Evolutionary conservation across 2,113 vertebrate species (phyloP), one percentile per base, ranked within the genome.

Genomic region (Otolemur garnettii): DNA sequence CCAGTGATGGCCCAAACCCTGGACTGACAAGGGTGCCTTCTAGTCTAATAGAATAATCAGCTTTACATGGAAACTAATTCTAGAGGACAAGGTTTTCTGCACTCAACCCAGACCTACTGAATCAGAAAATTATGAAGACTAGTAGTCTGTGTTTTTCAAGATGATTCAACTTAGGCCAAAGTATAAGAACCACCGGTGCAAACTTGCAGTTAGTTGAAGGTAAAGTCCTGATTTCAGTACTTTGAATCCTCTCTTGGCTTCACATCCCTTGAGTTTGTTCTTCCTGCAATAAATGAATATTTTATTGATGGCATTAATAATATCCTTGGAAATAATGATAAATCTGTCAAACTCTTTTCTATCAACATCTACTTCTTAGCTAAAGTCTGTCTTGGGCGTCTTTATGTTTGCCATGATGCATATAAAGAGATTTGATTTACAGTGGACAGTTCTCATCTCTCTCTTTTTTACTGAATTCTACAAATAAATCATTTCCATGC

Each of bases 401-500:
- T 19, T 62, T 78, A 42, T 7, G 21, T 30, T 91, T 35, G 50
- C 18, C 15, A 0, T 15, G 9, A 86, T 89, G 19, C 33, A 59
- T 28, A 87, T 19, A 42, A 78, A 72, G 2, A 64, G 59, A 57
- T 85, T 28, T 71, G 17, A 75, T 59, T 35, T 75, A 69, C 83
- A 89, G 72, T 59, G 2, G 4, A 45, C 18, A 78, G 4, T 69
- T 90, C 8, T 64, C n/a, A 66, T 74, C 11, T 55, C 72, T 92
- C 13, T 64, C 38, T 57, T 77, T 64, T 86, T 81, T 79, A 88
- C 69, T 89, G 79, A 91, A 87, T 64, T 87, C 75, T 50, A 69
- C 35, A 30, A 59, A 68, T 83, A 87, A 93, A 86, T 95, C 35
- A 62, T 42, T 55, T 18, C 59, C 9, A 3, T 30, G 13, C 1